Evolutionary conservation across 2,797 vertebrate genomes (phyloP), one percentile per base, ranked within the genome.

Genomic region (Danio kyathit): DNA sequence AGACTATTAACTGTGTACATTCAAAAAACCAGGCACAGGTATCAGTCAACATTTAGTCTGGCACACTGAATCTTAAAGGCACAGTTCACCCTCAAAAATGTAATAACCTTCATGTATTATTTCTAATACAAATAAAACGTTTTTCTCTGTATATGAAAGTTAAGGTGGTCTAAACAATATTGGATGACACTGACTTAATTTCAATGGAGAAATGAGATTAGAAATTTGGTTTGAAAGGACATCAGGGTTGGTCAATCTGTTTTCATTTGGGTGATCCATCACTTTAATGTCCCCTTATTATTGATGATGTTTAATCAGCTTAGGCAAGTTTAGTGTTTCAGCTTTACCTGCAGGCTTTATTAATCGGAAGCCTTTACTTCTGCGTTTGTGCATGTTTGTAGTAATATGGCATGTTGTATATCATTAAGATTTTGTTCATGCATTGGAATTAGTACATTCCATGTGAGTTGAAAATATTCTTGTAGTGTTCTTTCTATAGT

Each of bases 391-490:
- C 19, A 41, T 54, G 54, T 12, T 54, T 41, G 49, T 43, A 71
- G 38, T 54, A 56, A 71, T 54, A 54, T 43, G 69, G 54, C 51
- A 19, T 43, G 69, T 43, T 13, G 43, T 72, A 72, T 56, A 56
- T 54, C 4, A 54, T 54, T 41, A 71, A 54, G 49, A 12, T 43
- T 11, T n/a, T 56, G 38, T 56, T 8, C 69, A 43, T 72, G 69
- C 69, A 43, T 71, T 56, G 40, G 38, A 17, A 72, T 19, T 71
- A 19, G 38, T 54, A 43, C 16, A 43, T 43, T 71, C 38, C 19
- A 5, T 13, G 51, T 12, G 43, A 7, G 51, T 19, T 56, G n/a
- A 6, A 72, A 19, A 72, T 56, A 40, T 43, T 71, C 51, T 56
- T 13, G 29, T 56, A 56, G 51, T 56, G n/a, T 56, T 56, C 38